Percentiles rank a stretch among this genome's conserved stretches.
Evolutionary conservation across 2,797 vertebrate genomes (phyloP).

Genomic region (Loriculus beryllinus): DNA sequence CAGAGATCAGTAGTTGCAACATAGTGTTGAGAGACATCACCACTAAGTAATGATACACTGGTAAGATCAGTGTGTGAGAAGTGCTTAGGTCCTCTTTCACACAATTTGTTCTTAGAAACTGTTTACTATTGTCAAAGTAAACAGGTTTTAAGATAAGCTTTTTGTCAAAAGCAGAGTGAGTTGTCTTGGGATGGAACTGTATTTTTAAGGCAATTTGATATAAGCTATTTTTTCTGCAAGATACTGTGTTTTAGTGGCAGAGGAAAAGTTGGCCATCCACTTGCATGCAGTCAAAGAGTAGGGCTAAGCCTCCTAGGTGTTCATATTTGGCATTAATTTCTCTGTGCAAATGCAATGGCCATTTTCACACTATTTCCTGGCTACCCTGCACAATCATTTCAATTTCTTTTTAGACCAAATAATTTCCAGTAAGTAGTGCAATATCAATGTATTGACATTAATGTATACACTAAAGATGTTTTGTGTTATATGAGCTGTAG

Average conservation of each 20-base stretch:
- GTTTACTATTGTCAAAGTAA: conserved; percentile 30
- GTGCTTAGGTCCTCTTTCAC: not conserved
- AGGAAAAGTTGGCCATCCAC: not conserved
- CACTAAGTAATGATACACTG: not conserved
- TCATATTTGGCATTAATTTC: not conserved
- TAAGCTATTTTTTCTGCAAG: not conserved
- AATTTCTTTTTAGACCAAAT: not conserved
- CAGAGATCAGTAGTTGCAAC: not conserved
- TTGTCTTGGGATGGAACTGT: not conserved
- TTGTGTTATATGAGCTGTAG: not conserved
- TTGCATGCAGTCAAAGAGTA: not conserved
- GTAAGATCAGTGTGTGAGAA: conserved; percentile 3
- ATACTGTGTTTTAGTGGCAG: not conserved
- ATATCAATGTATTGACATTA: not conserved
- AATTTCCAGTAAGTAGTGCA: not conserved
- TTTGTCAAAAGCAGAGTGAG: not conserved
- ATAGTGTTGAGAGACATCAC: not conserved
- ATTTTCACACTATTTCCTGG: not conserved
- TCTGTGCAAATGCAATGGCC: not conserved
- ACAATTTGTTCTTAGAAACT: conserved; percentile 28
- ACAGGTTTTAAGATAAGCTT: conserved; percentile 21
- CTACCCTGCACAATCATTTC: not conserved
- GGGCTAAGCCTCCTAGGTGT: not conserved
- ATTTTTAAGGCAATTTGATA: not conserved
- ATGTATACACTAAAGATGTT: not conserved